Evolutionary conservation across 1,140 invertebrate species (phyloP).

Genomic region (Eubasilissa regina): DNA sequence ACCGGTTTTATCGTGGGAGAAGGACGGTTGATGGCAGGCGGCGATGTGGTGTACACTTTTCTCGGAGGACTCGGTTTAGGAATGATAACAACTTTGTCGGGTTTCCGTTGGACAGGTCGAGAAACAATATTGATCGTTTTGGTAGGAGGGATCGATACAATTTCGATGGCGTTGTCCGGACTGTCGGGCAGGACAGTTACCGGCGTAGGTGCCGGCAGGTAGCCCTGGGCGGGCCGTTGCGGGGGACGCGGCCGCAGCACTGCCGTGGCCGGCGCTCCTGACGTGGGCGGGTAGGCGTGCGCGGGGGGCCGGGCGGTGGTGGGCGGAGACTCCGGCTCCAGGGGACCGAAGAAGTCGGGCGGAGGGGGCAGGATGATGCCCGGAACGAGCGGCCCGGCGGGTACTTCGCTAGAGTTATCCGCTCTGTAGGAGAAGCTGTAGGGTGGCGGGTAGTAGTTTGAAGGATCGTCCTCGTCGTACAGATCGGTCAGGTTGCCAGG

Average conservation of each 20-base stretch:
- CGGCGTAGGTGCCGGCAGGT: conserved; percentile 68
- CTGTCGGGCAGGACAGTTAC: conserved; percentile 62
- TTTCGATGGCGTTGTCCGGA: conserved; percentile 47
- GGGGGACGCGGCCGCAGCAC: conserved; percentile 42
- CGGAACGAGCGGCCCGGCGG: conserved; percentile 88
- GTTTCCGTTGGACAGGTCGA: conserved; percentile 29
- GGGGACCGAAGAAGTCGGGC: conserved; percentile 85
- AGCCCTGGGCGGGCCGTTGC: conserved; percentile 61
- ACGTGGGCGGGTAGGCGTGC: conserved; percentile 64
- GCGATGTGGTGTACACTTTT: conserved; percentile 67
- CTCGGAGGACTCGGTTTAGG: conserved; percentile 62
- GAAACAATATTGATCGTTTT: conserved; percentile 52
- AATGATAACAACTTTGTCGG: conserved; percentile 49
- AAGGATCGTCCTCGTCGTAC: conserved; percentile 90
- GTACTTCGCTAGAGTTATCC: conserved; percentile 84
- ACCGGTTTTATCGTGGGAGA: conserved; percentile 64
- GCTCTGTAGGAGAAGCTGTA: conserved; percentile 89
- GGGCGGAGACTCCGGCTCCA: conserved; percentile 68
- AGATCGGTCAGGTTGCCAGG: conserved; percentile 81
- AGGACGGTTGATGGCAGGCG: conserved; percentile 65
- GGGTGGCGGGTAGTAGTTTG: conserved; percentile 90
- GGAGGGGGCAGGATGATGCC: conserved; percentile 91
- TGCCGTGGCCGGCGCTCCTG: conserved; percentile 60
- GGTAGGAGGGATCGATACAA: conserved; percentile 45
- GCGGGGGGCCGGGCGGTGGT: conserved; percentile 66